Conservation (phyloP, 2,797 vertebrate genomes). For the Gymnodraco acuticeps region DNA sequence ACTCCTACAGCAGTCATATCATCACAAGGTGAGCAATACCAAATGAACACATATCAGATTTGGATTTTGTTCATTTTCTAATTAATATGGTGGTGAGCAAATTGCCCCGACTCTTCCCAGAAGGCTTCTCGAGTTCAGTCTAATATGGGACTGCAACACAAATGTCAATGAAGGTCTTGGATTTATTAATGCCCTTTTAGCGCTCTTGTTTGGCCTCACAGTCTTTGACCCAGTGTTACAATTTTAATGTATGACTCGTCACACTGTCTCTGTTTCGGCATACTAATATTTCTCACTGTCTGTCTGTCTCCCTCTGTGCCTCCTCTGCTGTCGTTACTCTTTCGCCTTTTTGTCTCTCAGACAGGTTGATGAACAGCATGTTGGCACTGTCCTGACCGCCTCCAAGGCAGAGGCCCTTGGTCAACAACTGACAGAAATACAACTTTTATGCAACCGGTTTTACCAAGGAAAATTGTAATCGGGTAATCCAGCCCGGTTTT, state of each 20-base stretch:
- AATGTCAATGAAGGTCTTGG: conserved; percentile 7
- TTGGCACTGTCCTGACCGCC: conserved; percentile 29
- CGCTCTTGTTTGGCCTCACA: not conserved
- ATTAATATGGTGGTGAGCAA: conserved; percentile 7
- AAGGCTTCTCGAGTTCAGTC: not conserved
- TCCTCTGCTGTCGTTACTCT: conserved; percentile 13
- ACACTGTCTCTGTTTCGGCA: conserved; percentile 8
- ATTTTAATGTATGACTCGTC: conserved; percentile 12
- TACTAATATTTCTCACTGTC: not conserved
- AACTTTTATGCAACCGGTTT: not conserved
- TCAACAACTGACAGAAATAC: conserved; percentile 3
- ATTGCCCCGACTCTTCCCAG: not conserved
- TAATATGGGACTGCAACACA: not conserved
- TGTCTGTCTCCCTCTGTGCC: conserved; percentile 9
- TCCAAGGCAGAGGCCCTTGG: conserved; percentile 12
- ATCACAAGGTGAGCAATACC: not conserved
- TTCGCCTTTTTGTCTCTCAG: conserved; percentile 8
- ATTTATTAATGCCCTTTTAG: conserved; percentile 11
- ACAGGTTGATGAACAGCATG: conserved; percentile 29
- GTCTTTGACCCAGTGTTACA: not conserved
- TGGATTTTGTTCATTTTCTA: not conserved
- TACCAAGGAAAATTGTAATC: not conserved
- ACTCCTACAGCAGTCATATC: not conserved
- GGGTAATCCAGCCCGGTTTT: no score
- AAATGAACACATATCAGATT: not conserved